These are phyloP conservation scores for Penelope pileata DNA, from an alignment of 2,113 vertebrate genomes.

Conservation along the genomic window DNA sequence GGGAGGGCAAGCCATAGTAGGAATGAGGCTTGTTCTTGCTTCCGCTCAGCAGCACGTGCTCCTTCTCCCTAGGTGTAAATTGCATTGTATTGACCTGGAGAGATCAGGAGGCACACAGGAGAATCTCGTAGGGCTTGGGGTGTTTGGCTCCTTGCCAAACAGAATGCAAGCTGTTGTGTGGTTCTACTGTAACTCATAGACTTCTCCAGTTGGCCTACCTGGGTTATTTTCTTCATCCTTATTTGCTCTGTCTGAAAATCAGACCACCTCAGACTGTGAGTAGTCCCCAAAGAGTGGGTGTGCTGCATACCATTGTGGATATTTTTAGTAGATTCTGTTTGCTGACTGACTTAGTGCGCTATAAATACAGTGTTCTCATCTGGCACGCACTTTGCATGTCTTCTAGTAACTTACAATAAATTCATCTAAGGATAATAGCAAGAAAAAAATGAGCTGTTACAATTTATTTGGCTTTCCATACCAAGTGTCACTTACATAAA, in stretches of 20 bases:
- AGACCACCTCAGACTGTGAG: conserved; percentile 38
- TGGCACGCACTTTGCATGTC: conserved; percentile 39
- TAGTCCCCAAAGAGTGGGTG: conserved; percentile 37
- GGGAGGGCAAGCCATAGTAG: neutral
- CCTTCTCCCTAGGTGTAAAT: neutral
- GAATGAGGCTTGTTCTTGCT: neutral
- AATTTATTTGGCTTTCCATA: conserved; percentile 4
- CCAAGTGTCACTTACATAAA: neutral
- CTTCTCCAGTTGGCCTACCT: neutral
- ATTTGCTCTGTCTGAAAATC: neutral
- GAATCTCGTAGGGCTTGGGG: fast-evolving
- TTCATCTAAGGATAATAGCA: conserved; percentile 1
- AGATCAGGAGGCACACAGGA: neutral
- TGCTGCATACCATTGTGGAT: conserved; percentile 53
- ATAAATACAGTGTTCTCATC: conserved; percentile 63
- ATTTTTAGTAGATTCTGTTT: conserved; percentile 68
- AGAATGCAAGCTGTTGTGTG: neutral
- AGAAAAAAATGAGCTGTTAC: neutral
- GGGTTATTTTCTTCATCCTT: neutral
- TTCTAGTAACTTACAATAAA: conserved; percentile 44
- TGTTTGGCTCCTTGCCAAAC: neutral
- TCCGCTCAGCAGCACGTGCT: neutral
- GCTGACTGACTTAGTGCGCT: conserved; percentile 55
- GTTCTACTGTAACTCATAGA: fast-evolving
- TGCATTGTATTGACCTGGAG: neutral